phyloP scores from a whole-genome alignment of 2,888 invertebrate species.

The Fabriciana adippe region DNA sequence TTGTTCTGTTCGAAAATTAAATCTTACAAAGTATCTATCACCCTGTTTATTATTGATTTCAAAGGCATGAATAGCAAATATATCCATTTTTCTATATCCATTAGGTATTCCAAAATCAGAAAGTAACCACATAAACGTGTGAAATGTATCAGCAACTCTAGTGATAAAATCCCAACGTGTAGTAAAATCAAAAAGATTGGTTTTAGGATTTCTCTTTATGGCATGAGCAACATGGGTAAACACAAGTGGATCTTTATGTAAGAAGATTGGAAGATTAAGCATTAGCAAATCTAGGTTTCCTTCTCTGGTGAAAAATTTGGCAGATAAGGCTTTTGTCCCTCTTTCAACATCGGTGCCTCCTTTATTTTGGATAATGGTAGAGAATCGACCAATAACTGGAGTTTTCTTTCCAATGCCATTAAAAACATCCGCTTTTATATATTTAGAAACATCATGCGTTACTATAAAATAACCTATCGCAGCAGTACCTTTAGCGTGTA shows the following conservation, averaged over 20 bases:
- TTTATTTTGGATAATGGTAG: conserved; percentile 88
- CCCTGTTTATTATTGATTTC: conserved; percentile 90
- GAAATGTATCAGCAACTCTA: conserved; percentile 89
- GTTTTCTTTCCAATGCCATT: conserved; percentile 88
- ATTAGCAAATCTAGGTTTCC: conserved; percentile 94
- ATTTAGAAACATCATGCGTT: conserved; percentile 89
- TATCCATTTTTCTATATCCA: conserved; percentile 94
- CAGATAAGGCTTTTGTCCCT: conserved; percentile 92
- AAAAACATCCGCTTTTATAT: conserved; percentile 89
- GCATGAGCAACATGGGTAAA: conserved; percentile 94
- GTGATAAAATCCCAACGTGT: conserved; percentile 95
- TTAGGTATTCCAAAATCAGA: conserved; percentile 94
- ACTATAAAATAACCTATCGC: conserved; percentile 92
- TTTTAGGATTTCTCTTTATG: conserved; percentile 94
- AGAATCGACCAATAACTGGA: conserved; percentile 88
- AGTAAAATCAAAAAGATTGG: conserved; percentile 91
- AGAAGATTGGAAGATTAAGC: conserved; percentile 92
- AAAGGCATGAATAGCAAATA: conserved; percentile 94
- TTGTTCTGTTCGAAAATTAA: conserved; percentile 94
- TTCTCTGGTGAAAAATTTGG: conserved; percentile 95
- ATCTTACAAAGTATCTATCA: conserved; percentile 90
- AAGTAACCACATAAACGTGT: conserved; percentile 89
- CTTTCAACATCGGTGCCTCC: conserved; percentile 92
- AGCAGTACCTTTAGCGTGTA: conserved; percentile 95
- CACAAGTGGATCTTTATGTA: conserved; percentile 90